Percentiles rank a stretch among this genome's conserved stretches.
Evolutionary conservation across 2,113 vertebrate genomes (phyloP).

Genomic region (Neotoma lepida): DNA sequence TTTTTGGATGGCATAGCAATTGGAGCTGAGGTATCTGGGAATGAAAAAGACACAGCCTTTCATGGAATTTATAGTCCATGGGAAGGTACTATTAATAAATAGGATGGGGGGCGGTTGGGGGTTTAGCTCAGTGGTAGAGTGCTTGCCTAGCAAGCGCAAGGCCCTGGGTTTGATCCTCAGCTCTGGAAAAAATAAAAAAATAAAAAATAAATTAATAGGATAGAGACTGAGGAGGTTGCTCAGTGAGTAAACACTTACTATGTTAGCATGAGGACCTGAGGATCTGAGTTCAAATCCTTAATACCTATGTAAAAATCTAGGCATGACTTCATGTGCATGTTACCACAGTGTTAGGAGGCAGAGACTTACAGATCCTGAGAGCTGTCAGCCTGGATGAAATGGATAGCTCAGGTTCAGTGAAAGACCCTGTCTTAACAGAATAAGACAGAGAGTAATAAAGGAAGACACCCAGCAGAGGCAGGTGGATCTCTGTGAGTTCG

Average conservation of each 20-base stretch:
- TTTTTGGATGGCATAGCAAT: not conserved
- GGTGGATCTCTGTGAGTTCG: not conserved
- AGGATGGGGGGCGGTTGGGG: no score
- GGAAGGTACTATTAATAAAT: not conserved
- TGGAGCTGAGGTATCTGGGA: not conserved
- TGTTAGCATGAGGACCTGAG: not conserved
- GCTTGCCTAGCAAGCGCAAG: no score
- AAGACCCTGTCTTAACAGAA: not conserved
- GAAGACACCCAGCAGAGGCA: not conserved
- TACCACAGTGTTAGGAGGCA: no score
- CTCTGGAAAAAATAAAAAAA: no score
- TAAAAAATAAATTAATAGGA: no score
- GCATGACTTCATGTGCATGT: not conserved
- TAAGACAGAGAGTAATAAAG: not conserved
- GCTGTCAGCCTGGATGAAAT: not conserved
- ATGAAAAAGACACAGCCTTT: not conserved
- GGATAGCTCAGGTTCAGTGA: not conserved
- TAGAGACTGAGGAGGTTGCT: not conserved
- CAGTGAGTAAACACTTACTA: not conserved
- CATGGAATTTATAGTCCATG: not conserved
- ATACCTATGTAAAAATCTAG: not conserved
- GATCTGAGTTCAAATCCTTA: not conserved
- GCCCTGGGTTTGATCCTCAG: no score
- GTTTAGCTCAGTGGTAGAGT: no score
- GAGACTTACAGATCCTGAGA: not conserved